phyloP scores from a whole-genome alignment of 2,797 vertebrate genomes.

The Petrocephalus schoutedeni region DNA sequence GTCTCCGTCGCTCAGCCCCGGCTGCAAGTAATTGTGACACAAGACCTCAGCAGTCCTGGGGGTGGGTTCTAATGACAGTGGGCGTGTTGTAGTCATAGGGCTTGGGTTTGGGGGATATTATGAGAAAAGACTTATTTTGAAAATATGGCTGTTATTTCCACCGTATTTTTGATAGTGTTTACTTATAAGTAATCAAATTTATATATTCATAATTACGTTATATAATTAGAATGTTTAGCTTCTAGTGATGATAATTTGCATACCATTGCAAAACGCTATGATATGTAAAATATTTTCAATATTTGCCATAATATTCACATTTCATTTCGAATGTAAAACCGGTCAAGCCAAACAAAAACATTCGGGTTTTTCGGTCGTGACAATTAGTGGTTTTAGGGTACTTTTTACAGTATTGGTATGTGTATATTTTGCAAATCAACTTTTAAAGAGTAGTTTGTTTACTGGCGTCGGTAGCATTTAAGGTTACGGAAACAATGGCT shows the following conservation, averaged over 20 bases:
- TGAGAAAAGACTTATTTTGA: neutral
- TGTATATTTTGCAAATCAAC: constrained; percentile 36
- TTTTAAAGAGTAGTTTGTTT: constrained; percentile 44
- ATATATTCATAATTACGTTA: neutral
- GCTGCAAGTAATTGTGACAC: neutral
- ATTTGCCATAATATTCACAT: neutral
- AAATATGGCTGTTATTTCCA: neutral
- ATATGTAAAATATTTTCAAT: neutral
- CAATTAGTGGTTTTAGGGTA: constrained; percentile 37
- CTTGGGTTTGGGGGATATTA: neutral
- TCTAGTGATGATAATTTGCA: neutral
- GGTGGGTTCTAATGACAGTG: neutral
- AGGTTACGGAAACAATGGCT: constrained; percentile 45
- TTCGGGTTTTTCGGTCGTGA: constrained; percentile 15
- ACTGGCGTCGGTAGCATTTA: constrained; percentile 33
- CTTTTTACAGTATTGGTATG: constrained; percentile 27
- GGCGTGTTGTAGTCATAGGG: neutral
- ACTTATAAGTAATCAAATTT: neutral
- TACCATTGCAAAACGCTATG: neutral
- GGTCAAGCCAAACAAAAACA: neutral
- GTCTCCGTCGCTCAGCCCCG: neutral
- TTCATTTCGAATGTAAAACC: neutral
- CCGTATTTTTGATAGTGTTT: neutral
- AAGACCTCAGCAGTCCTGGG: neutral
- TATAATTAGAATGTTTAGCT: neutral